Evolutionary conservation across 2,888 invertebrate genomes (phyloP).

Genomic region (Caenorhabditis becei): DNA sequence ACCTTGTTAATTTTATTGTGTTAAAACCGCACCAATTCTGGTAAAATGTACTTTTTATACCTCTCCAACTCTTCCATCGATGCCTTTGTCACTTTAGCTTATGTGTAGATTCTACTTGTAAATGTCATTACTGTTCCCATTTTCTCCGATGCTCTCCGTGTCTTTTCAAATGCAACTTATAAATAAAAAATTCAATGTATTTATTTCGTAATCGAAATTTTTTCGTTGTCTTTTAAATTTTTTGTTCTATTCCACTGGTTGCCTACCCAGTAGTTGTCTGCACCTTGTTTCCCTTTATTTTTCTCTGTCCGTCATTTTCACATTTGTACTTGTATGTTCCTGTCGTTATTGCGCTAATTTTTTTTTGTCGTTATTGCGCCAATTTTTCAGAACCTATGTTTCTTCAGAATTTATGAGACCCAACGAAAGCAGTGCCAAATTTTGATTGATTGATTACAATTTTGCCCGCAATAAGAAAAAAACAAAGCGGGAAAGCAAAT

Average conservation of each 20-base stretch:
- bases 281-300: constrained; percentile 10
- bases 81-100: constrained; percentile 11
- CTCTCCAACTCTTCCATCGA: neutral
- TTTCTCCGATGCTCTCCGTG: constrained; percentile 21
- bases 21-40: too few relatives aligned
- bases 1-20: constrained; percentile 6
- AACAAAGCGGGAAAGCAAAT: too few relatives aligned
- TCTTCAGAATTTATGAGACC: too few relatives aligned
- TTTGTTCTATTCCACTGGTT: constrained; percentile 38
- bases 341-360: too few relatives aligned
- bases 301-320: too few relatives aligned
- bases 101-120: constrained; percentile 45
- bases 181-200: neutral
- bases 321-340: too few relatives aligned
- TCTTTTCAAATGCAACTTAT: neutral
- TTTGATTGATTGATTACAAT: too few relatives aligned
- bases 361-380: too few relatives aligned
- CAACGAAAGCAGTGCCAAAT: too few relatives aligned
- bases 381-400: too few relatives aligned
- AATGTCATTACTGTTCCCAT: constrained; percentile 6
- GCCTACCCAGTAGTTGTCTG: constrained; percentile 49
- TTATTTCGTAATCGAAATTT: neutral
- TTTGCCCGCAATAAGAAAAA: too few relatives aligned
- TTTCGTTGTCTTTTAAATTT: neutral
- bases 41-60: constrained; percentile 1